These are phyloP conservation scores for Syngnathoides biaculeatus DNA, from an alignment of 2,113 vertebrate species.

Conservation along the genomic window DNA sequence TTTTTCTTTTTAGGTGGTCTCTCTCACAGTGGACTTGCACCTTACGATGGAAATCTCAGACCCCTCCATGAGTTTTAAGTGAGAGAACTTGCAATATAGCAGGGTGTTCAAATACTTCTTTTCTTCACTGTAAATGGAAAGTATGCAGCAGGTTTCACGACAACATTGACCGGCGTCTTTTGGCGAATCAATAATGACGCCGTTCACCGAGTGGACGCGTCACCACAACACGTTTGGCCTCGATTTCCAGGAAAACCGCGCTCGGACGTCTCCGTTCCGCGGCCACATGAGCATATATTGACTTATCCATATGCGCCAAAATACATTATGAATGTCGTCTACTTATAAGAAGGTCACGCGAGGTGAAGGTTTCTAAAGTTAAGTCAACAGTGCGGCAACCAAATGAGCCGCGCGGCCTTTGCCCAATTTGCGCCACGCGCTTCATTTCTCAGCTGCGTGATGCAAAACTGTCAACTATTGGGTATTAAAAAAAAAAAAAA, in stretches of 20 bases:
- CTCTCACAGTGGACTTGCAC: too few relatives aligned
- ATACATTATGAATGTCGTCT: neutral
- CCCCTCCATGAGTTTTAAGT: too few relatives aligned
- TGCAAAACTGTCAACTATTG: neutral
- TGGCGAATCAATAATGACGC: neutral
- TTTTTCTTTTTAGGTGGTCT: too few relatives aligned
- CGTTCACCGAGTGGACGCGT: neutral
- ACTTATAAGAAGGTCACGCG: neutral
- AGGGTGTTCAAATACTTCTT: too few relatives aligned
- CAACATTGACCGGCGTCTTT: neutral
- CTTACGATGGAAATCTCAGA: too few relatives aligned
- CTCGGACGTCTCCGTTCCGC: neutral
- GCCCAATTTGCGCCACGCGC: neutral
- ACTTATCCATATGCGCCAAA: conserved; percentile 4
- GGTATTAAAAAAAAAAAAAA: neutral
- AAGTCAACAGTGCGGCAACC: neutral
- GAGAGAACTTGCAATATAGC: too few relatives aligned
- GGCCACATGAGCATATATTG: neutral
- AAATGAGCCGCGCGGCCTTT: neutral
- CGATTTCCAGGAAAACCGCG: neutral
- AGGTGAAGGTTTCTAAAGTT: neutral
- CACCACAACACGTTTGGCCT: neutral
- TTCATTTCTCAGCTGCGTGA: neutral
- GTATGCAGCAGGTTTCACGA: too few relatives aligned
- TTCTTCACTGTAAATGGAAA: too few relatives aligned